phyloP scores from a whole-genome alignment of 2,888 invertebrate genomes.

The Mythimna ferrago region DNA sequence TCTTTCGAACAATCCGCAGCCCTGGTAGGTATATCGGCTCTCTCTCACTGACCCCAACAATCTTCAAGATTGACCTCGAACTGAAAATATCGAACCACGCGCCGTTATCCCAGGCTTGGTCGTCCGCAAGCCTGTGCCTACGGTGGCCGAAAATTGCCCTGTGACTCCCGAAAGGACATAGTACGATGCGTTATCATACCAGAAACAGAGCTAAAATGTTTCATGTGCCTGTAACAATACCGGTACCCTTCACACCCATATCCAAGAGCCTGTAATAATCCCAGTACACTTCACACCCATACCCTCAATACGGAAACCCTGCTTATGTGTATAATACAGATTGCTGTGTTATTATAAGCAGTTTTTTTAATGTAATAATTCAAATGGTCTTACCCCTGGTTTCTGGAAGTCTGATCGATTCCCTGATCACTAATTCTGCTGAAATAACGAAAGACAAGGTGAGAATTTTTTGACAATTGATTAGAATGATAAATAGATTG shows the following conservation, averaged over 20 bases:
- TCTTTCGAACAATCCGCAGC: too few relatives aligned
- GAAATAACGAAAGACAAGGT: conserved; percentile 47
- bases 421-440: conserved; percentile 52
- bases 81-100: too few relatives aligned
- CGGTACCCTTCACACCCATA: background rate
- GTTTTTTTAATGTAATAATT: conserved; percentile 33
- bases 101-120: too few relatives aligned
- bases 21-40: too few relatives aligned
- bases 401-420: conserved; percentile 50
- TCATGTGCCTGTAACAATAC: too few relatives aligned
- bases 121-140: too few relatives aligned
- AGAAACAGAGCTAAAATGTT: background rate
- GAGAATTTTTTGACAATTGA: conserved; percentile 1
- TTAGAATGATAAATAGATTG: background rate
- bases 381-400: conserved; percentile 48
- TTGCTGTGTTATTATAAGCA: conserved; percentile 34
- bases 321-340: background rate
- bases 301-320: background rate
- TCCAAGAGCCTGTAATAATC: too few relatives aligned
- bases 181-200: background rate
- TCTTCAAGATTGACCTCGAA: too few relatives aligned
- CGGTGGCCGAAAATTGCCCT: too few relatives aligned
- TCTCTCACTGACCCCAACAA: too few relatives aligned
- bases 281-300: background rate
- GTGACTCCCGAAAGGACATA: too few relatives aligned